phyloP scores from a whole-genome alignment of 2,888 invertebrate species.

The Ischnus inquisitorius region DNA sequence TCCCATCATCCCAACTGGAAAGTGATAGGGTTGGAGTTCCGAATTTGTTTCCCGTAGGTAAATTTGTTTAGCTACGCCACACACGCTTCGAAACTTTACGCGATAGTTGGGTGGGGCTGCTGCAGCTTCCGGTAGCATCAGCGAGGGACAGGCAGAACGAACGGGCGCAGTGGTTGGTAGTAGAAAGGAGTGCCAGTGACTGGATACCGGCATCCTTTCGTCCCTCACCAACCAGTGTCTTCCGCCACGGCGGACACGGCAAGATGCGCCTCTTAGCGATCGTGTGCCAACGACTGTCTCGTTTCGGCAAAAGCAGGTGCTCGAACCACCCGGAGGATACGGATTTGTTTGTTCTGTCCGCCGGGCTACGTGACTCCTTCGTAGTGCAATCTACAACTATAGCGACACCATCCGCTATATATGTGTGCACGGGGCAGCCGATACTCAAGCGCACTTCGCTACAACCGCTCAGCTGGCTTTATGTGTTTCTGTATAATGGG shows the following conservation, averaged over 20 bases:
- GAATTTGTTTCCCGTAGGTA: conserved; percentile 39
- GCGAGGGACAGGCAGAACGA: background rate
- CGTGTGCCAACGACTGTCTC: conserved; percentile 6
- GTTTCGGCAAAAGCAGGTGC: background rate
- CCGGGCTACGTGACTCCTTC: conserved; percentile 37
- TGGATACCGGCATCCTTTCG: background rate
- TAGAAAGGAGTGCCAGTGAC: background rate
- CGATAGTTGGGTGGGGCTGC: conserved; percentile 17
- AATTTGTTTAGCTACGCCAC: conserved; percentile 49
- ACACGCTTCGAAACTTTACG: conserved; percentile 32
- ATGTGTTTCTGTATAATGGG: conserved; percentile 27
- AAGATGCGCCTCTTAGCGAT: conserved; percentile 2
- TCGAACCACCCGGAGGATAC: conserved; percentile 12
- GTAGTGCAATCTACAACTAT: conserved; percentile 23
- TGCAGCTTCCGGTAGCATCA: conserved; percentile 8
- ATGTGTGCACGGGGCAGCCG: background rate
- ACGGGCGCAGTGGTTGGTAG: background rate
- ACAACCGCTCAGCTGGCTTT: conserved; percentile 19
- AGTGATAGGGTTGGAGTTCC: conserved; percentile 32
- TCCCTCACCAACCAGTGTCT: background rate
- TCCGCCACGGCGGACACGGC: background rate
- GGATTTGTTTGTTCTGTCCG: conserved; percentile 44
- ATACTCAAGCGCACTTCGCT: conserved; percentile 16
- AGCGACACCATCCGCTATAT: background rate
- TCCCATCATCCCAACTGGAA: conserved; percentile 9